Conservation (phyloP, 1,140 invertebrate species). For the Scaptodrosophila lebanonensis region DNA sequence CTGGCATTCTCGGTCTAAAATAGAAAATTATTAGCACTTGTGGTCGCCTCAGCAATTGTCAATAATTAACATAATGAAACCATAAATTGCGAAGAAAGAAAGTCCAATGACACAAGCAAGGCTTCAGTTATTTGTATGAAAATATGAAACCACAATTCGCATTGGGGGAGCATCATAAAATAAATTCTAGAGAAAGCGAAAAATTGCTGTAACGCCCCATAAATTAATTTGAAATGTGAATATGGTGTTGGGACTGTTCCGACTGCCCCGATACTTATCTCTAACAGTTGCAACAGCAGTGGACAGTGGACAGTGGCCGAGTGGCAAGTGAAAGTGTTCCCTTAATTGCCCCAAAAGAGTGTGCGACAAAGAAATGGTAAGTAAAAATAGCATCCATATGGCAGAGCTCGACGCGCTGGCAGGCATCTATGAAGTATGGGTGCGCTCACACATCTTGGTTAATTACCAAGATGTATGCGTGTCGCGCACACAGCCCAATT, state of each 20-base stretch:
- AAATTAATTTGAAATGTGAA: conserved; percentile 71
- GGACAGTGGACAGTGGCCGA: no score
- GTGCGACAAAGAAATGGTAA: not conserved
- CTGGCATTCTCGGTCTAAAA: conserved; percentile 5
- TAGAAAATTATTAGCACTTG: conserved; percentile 39
- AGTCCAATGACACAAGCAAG: conserved; percentile 63
- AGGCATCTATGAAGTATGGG: conserved; percentile 27
- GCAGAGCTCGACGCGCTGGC: conserved; percentile 26
- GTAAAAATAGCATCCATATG: conserved; percentile 47
- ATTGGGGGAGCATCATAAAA: conserved; percentile 22
- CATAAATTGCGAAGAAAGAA: conserved; percentile 65
- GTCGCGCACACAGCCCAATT: conserved; percentile 76
- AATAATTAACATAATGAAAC: conserved; percentile 76
- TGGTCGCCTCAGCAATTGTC: conserved; percentile 50
- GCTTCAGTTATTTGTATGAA: conserved; percentile 1
- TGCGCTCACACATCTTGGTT: conserved; percentile 29
- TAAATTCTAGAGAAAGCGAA: conserved; percentile 60
- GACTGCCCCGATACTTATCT: conserved; percentile 21
- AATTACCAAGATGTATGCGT: conserved; percentile 77
- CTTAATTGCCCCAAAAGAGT: conserved; percentile 28
- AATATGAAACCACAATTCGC: conserved; percentile 14
- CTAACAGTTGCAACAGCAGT: conserved; percentile 32
- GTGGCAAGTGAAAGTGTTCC: conserved; percentile 45
- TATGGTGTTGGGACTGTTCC: conserved; percentile 10
- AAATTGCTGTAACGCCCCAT: conserved; percentile 65